These are phyloP conservation scores for Hemaris fuciformis DNA, from an alignment of 2,888 invertebrate genomes.

Conservation along the genomic window DNA sequence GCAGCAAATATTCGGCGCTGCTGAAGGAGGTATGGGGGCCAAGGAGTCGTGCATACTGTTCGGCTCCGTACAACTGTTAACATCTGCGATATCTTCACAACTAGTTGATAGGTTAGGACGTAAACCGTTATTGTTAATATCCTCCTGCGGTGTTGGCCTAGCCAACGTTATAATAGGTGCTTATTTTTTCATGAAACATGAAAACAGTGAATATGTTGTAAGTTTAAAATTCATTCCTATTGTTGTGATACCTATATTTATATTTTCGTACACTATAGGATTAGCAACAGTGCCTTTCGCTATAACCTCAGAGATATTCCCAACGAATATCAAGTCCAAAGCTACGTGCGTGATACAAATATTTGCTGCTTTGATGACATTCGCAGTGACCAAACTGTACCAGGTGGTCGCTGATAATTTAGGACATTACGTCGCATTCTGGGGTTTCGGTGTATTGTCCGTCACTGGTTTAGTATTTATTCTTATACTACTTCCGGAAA, in stretches of 20 bases:
- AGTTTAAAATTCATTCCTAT: constrained; percentile 80
- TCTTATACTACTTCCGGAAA: constrained; percentile 78
- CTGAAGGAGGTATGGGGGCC: constrained; percentile 71
- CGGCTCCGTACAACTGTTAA: constrained; percentile 77
- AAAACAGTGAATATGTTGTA: constrained; percentile 65
- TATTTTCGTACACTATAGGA: constrained; percentile 83
- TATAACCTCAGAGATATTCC: constrained; percentile 84
- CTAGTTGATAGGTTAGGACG: constrained; percentile 84
- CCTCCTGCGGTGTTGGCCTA: constrained; percentile 78
- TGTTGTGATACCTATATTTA: constrained; percentile 81
- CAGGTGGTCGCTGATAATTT: constrained; percentile 77
- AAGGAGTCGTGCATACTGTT: constrained; percentile 77
- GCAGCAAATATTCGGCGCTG: constrained; percentile 82
- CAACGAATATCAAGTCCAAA: constrained; percentile 83
- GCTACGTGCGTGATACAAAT: constrained; percentile 84
- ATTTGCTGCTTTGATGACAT: constrained; percentile 81
- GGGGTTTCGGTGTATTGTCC: constrained; percentile 77
- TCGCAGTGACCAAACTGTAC: constrained; percentile 81
- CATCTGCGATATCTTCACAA: constrained; percentile 80
- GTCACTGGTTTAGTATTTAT: constrained; percentile 78
- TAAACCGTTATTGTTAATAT: constrained; percentile 81
- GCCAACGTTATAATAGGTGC: constrained; percentile 78
- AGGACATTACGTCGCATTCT: constrained; percentile 79
- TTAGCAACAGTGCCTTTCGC: constrained; percentile 84
- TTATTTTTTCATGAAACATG: constrained; percentile 79